Evolutionary conservation across 1,140 invertebrate genomes (phyloP), one percentile per base, ranked within the genome.

Genomic region (Sarcophaga peregrina): DNA sequence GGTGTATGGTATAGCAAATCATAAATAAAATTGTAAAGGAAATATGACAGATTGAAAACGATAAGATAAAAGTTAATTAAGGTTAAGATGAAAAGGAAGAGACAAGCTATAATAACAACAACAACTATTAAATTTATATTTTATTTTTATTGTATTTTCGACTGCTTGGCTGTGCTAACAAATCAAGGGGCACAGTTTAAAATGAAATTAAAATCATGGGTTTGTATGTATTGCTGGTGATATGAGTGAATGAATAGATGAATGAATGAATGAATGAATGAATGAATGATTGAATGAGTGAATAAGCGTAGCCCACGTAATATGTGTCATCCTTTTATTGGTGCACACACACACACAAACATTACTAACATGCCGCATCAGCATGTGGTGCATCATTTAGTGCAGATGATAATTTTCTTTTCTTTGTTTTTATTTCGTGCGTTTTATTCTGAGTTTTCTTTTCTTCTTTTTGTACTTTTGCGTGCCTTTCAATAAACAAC

Each of bases 31-130:
- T 20, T 68, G 8, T 8, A 47, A 76, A 76, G 47, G 17, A 46
- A n/a, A 78, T 25, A 11, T 50, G 48, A 50, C 17, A 78, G 47
- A 78, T 52, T 76, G 17, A 4, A 17, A 11, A 20, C 5, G 75
- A 78, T 78, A 78, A 78, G 75, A 78, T 78, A 50, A 78, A 48
- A 78, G 75, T 78, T 50, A 78, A 78, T 78, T 78, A 78, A 78
- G 75, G 47, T 78, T 52, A 50, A 46, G 37, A 52, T 4, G n/a
- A 50, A 48, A 76, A 72, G 11, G 37, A 72, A 3, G 37, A 74
- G 25, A 76, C 7, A 76, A 48, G 45, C 74, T 17, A 76, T 46
- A 8, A 7, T 11, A 62, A 11, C 13, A 54, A 54, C 9, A 72
- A 25, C 7, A 5, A 72, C 62, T 4, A 37, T 4, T 2, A 37